A percentile compares a stretch with the other conserved stretches of the same genome.
These are phyloP conservation scores for Mystacornis crossleyi DNA, from an alignment of 2,113 vertebrate genomes.

Conservation along the genomic window DNA sequence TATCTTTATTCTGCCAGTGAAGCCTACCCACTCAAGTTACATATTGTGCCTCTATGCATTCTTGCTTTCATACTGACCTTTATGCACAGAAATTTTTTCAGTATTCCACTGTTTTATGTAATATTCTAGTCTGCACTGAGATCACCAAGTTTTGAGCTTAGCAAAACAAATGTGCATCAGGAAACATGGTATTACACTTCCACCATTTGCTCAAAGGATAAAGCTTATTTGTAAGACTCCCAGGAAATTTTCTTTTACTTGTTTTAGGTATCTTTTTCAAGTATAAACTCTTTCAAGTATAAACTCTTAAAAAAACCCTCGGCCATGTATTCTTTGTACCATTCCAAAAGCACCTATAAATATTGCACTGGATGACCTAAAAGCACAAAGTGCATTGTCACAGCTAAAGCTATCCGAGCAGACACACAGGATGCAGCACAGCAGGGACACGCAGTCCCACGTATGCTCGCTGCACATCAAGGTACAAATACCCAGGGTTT, in stretches of 20 bases:
- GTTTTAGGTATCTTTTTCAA: not conserved
- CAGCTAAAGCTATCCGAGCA: not conserved
- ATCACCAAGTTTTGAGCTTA: not conserved
- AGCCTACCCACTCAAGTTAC: not conserved
- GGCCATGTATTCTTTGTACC: not conserved
- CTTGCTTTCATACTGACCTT: not conserved
- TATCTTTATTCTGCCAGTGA: not conserved
- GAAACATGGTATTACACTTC: not conserved
- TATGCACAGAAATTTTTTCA: not conserved
- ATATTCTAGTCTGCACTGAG: not conserved
- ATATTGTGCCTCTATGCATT: not conserved
- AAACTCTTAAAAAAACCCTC: not conserved
- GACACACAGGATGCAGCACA: not conserved
- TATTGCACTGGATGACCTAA: not conserved
- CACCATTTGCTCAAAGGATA: not conserved
- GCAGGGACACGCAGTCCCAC: accelerated
- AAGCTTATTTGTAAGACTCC: not conserved
- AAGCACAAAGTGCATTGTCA: not conserved
- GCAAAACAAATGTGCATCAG: not conserved
- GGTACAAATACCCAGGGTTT: not conserved
- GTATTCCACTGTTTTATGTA: not conserved
- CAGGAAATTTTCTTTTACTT: not conserved
- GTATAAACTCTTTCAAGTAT: not conserved
- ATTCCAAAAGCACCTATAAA: not conserved
- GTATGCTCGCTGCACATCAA: accelerated